A percentile compares a stretch with the other conserved stretches of the same genome.
Evolutionary conservation across 2,113 vertebrate species (phyloP).

Genomic region (Poeciliopsis prolifica): DNA sequence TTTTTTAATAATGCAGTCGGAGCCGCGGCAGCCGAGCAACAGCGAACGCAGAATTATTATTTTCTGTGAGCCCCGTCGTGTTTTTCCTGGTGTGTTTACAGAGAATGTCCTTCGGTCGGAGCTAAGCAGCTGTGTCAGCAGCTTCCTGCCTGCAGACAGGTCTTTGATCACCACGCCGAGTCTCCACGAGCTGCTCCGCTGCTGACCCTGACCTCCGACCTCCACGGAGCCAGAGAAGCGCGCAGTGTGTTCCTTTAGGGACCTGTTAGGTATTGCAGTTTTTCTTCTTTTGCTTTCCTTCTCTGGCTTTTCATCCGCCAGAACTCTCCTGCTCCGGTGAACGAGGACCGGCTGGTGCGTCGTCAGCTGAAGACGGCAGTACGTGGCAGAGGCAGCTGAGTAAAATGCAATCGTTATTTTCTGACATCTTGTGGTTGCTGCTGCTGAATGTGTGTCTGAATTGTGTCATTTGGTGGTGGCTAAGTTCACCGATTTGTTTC

Average conservation of each 20-base stretch:
- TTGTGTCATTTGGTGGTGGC: too few species aligned
- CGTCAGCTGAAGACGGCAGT: background rate
- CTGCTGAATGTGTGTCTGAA: too few species aligned
- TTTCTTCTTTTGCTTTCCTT: background rate
- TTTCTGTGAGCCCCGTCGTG: slow-evolving; percentile 13
- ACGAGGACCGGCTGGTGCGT: background rate
- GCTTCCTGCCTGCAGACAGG: slow-evolving; percentile 53
- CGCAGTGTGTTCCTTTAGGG: slow-evolving; percentile 30
- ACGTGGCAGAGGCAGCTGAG: too few species aligned
- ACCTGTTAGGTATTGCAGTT: slow-evolving; percentile 26
- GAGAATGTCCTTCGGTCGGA: slow-evolving; percentile 52
- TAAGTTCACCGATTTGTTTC: too few species aligned
- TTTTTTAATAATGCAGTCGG: background rate
- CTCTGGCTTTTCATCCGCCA: background rate
- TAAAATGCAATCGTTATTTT: background rate
- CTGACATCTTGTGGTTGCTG: too few species aligned
- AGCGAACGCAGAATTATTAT: slow-evolving; percentile 22
- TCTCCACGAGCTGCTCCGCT: slow-evolving; percentile 52
- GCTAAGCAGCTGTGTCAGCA: slow-evolving; percentile 70
- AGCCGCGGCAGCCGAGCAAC: background rate
- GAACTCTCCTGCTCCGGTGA: background rate
- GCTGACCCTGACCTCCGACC: slow-evolving; percentile 67
- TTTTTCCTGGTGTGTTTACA: slow-evolving; percentile 50
- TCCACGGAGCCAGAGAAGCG: slow-evolving; percentile 18
- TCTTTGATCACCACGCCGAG: slow-evolving; percentile 65